Base-by-base conservation (phyloP, 2,888 invertebrate genomes). In the Protonemura montana region DNA sequence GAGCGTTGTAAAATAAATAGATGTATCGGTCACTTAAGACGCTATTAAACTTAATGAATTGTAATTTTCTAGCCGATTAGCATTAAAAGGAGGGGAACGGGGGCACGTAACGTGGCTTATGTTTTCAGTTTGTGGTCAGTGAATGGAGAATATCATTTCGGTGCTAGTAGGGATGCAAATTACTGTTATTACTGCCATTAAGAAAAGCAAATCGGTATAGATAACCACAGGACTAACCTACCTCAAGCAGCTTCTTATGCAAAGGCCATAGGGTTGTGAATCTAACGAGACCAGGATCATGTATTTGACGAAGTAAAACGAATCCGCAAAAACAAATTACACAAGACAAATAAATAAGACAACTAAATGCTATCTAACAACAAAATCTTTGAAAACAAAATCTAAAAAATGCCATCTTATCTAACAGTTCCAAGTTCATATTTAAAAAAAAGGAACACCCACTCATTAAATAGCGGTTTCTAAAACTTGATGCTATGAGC, bases 131-230 rank as follows among this genome's bases (percentile, higher is more conserved):
- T 84, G 27, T 6, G 84, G 29, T 59, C 3, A 2, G 59, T 59
- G 59, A 59, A 59, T 13, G 59, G 59, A 21, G 16, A 26, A 26
- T 29, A n/a, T 29, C n/a, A 29, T 81, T 81, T 81, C 59, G 29
- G 3, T 16, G 42, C 42, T 42, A 86, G 87, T n/a, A 85, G 86
- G 76, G 82, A 87, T 86, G 87, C 86, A 86, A 85, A 86, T 87
- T 86, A 87, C 86, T 85, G 81, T 87, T 84, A 87, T 87, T 87
- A 87, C 87, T 26, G 27, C 85, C 87, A 86, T 87, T 87, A 87
- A 76, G 42, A 83, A 78, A 35, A 84, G 77, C 78, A 85, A 85
- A 86, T 85, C 59, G 87, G 76, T 83, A 59, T 26, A 85, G 86
- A 87, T 82, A 86, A 85, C 87, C 81, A 80, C 85, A 83, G 80